Conservation (phyloP, 2,888 invertebrate genomes). For the Panzeria rudis region DNA sequence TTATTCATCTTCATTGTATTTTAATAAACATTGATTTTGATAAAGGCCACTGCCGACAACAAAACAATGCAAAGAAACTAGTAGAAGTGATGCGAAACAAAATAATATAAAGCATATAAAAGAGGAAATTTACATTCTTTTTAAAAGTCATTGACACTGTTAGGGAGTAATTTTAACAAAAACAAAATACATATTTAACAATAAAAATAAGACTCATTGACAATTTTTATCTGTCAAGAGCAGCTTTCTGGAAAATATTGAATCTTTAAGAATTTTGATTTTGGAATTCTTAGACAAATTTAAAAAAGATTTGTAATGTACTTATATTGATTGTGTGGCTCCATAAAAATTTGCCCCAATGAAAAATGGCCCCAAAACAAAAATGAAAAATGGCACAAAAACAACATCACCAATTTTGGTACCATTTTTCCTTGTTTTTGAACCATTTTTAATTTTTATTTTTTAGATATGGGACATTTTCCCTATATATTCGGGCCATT, state of each 20-base stretch:
- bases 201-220: background rate
- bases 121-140: constrained; percentile 51
- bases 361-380: no score
- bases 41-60: constrained; percentile 40
- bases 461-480: no score
- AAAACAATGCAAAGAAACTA: constrained; percentile 42
- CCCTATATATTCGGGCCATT: no score
- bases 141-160: constrained; percentile 65
- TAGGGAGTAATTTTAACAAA: constrained; percentile 31
- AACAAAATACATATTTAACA: constrained; percentile 16
- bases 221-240: constrained; percentile 6
- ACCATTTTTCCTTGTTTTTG: no score
- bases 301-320: background rate
- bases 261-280: background rate
- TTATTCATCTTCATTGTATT: constrained; percentile 64
- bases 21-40: constrained; percentile 71
- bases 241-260: background rate
- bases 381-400: no score
- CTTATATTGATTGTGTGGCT: background rate
- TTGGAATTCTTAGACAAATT: background rate
- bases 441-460: no score
- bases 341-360: no score
- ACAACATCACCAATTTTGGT: no score
- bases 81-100: constrained; percentile 24
- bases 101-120: constrained; percentile 26